A percentile compares a stretch with the other conserved stretches of the same genome.
Conservation (phyloP, 2,888 invertebrate genomes). For the Lasioglossum pauxillum region DNA sequence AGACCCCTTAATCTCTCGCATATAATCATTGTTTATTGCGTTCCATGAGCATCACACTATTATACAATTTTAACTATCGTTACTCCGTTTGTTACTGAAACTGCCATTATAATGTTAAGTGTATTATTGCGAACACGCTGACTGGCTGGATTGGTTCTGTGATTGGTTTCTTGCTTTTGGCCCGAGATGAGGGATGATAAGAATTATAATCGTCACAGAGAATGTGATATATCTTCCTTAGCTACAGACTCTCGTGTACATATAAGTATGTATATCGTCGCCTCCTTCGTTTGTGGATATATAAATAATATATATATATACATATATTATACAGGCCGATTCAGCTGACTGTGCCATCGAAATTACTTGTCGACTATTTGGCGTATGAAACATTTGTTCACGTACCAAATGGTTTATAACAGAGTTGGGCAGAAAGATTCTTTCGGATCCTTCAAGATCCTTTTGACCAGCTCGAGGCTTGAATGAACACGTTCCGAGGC, state of each 20-base stretch:
- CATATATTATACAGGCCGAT: background rate
- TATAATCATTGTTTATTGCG: constrained; percentile 70
- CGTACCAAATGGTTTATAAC: background rate
- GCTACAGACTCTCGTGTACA: constrained; percentile 60
- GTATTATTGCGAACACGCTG: constrained; percentile 62
- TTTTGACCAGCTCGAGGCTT: too few species aligned
- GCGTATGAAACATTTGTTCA: background rate
- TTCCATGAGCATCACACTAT: constrained; percentile 74
- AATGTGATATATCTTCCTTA: constrained; percentile 67
- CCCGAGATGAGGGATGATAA: constrained; percentile 34
- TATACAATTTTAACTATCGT: constrained; percentile 76
- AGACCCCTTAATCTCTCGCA: constrained; percentile 45
- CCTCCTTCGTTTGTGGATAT: constrained; percentile 60
- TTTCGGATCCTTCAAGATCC: too few species aligned
- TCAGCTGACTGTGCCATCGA: background rate
- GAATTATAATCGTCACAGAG: constrained; percentile 59
- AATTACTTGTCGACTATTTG: background rate
- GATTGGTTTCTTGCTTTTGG: constrained; percentile 65
- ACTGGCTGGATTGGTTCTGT: constrained; percentile 62
- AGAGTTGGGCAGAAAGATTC: too few species aligned
- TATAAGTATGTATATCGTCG: constrained; percentile 44
- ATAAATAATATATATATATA: background rate
- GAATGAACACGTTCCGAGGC: too few species aligned
- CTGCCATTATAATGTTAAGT: constrained; percentile 78
- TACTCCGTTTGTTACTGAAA: constrained; percentile 78